phyloP scores from a whole-genome alignment of 2,888 invertebrate genomes.

The Noctua pronuba region DNA sequence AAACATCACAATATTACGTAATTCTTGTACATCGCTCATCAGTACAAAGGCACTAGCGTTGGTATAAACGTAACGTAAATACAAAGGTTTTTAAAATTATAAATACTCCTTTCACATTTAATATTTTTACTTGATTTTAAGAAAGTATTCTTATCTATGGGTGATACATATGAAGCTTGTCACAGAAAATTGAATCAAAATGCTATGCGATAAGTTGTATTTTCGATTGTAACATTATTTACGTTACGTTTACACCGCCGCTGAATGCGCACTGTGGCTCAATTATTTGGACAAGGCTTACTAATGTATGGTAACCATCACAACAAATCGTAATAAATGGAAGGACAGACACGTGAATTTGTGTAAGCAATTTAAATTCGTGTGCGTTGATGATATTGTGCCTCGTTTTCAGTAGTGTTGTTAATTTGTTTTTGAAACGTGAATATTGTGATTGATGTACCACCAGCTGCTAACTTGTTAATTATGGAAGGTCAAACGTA shows the following conservation, averaged over 20 bases:
- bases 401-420: neutral
- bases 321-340: slow-evolving; percentile 72
- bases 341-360: slow-evolving; percentile 68
- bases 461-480: neutral
- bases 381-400: slow-evolving; percentile 6
- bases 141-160: neutral
- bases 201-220: neutral
- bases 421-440: neutral
- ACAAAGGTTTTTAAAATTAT: neutral
- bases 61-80: neutral
- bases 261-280: slow-evolving; percentile 43
- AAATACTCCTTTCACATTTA: neutral
- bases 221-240: neutral
- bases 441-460: neutral
- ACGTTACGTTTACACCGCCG: neutral
- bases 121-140: neutral
- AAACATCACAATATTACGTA: slow-evolving; percentile 30
- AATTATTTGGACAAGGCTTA: slow-evolving; percentile 45
- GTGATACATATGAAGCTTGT: neutral
- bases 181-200: neutral
- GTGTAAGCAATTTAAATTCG: slow-evolving; percentile 49
- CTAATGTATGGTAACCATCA: slow-evolving; percentile 67
- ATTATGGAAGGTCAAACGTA: neutral
- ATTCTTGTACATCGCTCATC: slow-evolving; percentile 42
- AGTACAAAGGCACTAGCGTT: neutral